Percentiles rank a stretch among this genome's conserved stretches.
Conservation (phyloP, 2,888 invertebrate genomes). For the Marronus borbonicus region DNA sequence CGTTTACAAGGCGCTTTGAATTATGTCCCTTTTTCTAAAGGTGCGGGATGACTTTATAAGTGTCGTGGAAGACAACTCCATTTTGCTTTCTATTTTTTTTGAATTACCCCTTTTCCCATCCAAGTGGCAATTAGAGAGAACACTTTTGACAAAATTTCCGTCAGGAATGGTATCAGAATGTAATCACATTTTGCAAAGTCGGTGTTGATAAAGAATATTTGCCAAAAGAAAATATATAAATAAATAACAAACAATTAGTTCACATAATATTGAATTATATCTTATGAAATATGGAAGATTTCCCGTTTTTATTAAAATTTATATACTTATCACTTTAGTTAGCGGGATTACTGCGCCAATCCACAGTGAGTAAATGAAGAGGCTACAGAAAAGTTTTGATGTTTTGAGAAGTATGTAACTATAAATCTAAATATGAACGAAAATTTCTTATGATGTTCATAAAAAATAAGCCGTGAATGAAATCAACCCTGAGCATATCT, state of each 20-base stretch:
- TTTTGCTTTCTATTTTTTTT: no score
- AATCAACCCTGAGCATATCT: slow-evolving; percentile 46
- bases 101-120: no score
- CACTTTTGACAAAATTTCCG: background rate
- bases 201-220: background rate
- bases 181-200: background rate
- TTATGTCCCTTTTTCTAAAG: no score
- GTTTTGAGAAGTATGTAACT: background rate
- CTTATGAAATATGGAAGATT: slow-evolving; percentile 9
- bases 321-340: background rate
- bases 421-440: background rate
- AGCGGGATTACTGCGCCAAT: background rate
- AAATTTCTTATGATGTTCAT: background rate
- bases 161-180: slow-evolving; percentile 9
- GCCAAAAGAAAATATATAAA: background rate
- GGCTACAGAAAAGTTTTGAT: background rate
- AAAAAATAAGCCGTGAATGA: slow-evolving; percentile 19
- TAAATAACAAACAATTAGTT: background rate
- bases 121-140: background rate
- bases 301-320: no score
- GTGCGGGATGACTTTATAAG: no score
- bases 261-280: background rate
- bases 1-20: no score
- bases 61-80: no score
- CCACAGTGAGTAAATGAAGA: background rate